A percentile compares a stretch with the other conserved stretches of the same genome.
Conservation (phyloP, 2,888 invertebrate genomes). For the Neria commutata region DNA sequence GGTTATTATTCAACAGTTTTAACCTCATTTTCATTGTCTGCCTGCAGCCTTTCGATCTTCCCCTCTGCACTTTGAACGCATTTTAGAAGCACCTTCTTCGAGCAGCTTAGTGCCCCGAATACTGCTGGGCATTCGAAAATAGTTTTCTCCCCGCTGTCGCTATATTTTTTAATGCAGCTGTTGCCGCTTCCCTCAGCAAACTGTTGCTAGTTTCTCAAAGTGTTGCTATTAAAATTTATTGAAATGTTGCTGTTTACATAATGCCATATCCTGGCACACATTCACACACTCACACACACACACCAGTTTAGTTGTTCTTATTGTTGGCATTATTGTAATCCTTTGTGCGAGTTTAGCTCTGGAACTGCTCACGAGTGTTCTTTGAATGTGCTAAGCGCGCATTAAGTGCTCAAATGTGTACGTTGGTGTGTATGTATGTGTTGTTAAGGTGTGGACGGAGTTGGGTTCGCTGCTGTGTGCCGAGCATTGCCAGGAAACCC, state of each 20-base stretch:
- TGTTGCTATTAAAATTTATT: conserved; percentile 4
- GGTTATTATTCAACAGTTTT: conserved; percentile 9
- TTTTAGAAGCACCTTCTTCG: too few species aligned
- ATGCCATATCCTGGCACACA: background rate
- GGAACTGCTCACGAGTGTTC: background rate
- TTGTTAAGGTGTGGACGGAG: background rate
- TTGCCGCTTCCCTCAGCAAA: too few species aligned
- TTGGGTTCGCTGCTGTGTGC: background rate
- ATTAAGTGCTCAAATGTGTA: background rate
- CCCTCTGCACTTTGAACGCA: too few species aligned
- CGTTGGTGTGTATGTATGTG: background rate
- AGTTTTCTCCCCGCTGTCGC: too few species aligned
- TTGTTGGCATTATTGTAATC: conserved; percentile 4
- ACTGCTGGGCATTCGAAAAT: too few species aligned
- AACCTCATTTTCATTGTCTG: conserved; percentile 21
- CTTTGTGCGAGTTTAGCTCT: background rate
- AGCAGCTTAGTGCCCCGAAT: too few species aligned
- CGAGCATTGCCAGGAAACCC: background rate
- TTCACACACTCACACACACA: background rate
- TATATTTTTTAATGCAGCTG: too few species aligned
- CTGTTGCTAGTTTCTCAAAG: too few species aligned
- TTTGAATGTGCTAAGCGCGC: background rate
- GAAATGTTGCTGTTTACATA: conserved; percentile 2
- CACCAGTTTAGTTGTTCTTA: background rate
- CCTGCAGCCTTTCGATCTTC: too few species aligned